Evolutionary conservation across 2,888 invertebrate genomes (phyloP), one percentile per base, ranked within the genome.

Genomic region (Pimpla rufipes): DNA sequence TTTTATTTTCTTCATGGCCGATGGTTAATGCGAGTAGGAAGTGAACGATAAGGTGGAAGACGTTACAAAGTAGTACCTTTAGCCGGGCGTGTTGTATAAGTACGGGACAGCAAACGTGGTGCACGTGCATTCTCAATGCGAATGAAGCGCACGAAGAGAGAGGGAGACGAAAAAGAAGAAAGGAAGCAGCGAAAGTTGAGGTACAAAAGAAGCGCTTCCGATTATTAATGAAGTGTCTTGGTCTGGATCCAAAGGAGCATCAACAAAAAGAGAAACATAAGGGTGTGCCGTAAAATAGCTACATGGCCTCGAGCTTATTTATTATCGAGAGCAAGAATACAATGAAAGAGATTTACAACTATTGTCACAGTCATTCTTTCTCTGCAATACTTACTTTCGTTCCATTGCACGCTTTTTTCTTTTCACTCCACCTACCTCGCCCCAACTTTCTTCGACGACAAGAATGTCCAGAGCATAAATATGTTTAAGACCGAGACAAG

Each of bases 171-270:
- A 57, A 47, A 18, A 29, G 35, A 37, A 37, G 62, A 64, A 70
- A 76, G 76, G 74, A 76, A 78, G 75, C 52, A 67, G 55, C 29
- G 62, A 78, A 80, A 68, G 83, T 67, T 67, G 50, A 57, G 82
- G 80, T 86, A 90, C 89, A 89, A 90, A 90, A 87, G 89, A 85
- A 87, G 84, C 78, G 88, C 90, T 89, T 91, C 88, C 83, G 90
- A 88, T 91, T 91, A 91, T 91, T 91, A 91, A 91, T 91, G 89
- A 91, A 91, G 90, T 88, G 89, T 89, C 90, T 91, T 90, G 89
- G 90, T 91, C 87, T 85, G 86, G 85, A 88, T 87, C 87, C 88
- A 88, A 90, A 87, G 82, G 59, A 68, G 86, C 85, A 90, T 90
- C 89, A 90, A 88, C 68, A 76, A 68, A 74, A 76, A n/a, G 64